Base-by-base conservation (phyloP, 2,113 vertebrate genomes). In the Leiothrix lutea region DNA sequence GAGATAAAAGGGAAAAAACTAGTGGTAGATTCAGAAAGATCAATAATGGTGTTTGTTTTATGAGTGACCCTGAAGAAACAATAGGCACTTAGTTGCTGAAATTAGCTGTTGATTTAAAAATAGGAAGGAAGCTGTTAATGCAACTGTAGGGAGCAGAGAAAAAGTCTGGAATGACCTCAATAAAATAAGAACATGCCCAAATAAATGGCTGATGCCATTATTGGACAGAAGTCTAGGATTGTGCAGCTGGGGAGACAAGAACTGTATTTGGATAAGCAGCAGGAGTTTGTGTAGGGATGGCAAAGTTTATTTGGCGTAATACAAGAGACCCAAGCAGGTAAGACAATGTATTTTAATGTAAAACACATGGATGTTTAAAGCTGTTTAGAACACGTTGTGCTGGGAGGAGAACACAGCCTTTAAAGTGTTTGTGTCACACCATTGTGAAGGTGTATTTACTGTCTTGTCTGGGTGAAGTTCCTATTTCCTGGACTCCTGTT, bases 31-130 rank as follows among this genome's bases (percentile, higher is more conserved):
- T 91, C 91, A 83, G 74, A 84, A 92, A 80, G 88, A 96, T 96
- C 94, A 84, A 96, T 96, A 96, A 94, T 60, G 48, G 75, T 90
- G 88, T 96, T 96, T 94, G 80, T 90, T 96, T 97, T 94, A 96
- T 95, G 93, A 90, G 86, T 88, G 93, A 95, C 95, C 93, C 94
- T 95, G 93, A 93, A 96, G 90, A 95, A 96, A 95, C 93, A 96
- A 94, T 95, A 97, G 92, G 93, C 88, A 86, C 86, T 94, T 94
- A 95, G 94, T 90, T 96, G 90, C 95, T 92, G 94, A 95, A 96
- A 97, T 97, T 92, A 96, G 94, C 92, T 84, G 77, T 88, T 92
- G 94, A 94, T 95, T 94, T 95, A 93, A 96, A 96, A 96, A 97
- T 96, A 96, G 95, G 93, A 93, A 95, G 88, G 90, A 90, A 96